These are phyloP conservation scores for Phymastichus coffea DNA, from an alignment of 1,140 invertebrate genomes.

Conservation along the genomic window DNA sequence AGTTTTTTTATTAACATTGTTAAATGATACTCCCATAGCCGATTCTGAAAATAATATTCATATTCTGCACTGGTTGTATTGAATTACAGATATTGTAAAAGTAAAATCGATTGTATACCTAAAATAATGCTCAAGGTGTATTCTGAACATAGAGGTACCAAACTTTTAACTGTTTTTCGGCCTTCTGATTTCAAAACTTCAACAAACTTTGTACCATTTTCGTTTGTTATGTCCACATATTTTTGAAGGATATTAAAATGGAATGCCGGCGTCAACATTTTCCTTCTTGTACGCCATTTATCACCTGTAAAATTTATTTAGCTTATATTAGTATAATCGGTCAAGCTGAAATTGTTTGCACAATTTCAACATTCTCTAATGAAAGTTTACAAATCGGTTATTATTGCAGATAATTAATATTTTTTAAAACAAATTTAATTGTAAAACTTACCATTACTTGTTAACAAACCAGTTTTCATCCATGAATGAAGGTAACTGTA, in stretches of 20 bases:
- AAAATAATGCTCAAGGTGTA: constrained; percentile 85
- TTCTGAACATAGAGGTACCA: constrained; percentile 72
- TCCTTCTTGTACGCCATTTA: constrained; percentile 72
- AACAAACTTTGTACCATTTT: constrained; percentile 69
- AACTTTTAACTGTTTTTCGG: constrained; percentile 63
- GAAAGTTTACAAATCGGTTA: no score
- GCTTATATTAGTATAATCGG: no score
- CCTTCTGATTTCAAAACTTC: constrained; percentile 64
- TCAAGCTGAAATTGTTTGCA: no score
- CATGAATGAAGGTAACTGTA: not conserved
- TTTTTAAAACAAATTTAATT: no score
- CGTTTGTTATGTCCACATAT: constrained; percentile 67
- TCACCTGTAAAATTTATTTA: constrained; percentile 50
- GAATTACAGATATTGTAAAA: constrained; percentile 2
- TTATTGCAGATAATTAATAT: no score
- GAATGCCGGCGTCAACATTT: constrained; percentile 66
- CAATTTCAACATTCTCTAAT: no score
- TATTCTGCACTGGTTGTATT: constrained; percentile 4
- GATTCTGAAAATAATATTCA: constrained; percentile 62
- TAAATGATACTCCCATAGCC: constrained; percentile 74
- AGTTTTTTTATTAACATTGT: constrained; percentile 64
- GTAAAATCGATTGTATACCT: constrained; percentile 54
- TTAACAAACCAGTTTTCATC: constrained; percentile 4
- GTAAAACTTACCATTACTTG: not conserved
- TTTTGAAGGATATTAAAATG: constrained; percentile 84